These are phyloP conservation scores for Oncopodura yosiiana DNA, from an alignment of 1,140 invertebrate species.

Conservation along the genomic window DNA sequence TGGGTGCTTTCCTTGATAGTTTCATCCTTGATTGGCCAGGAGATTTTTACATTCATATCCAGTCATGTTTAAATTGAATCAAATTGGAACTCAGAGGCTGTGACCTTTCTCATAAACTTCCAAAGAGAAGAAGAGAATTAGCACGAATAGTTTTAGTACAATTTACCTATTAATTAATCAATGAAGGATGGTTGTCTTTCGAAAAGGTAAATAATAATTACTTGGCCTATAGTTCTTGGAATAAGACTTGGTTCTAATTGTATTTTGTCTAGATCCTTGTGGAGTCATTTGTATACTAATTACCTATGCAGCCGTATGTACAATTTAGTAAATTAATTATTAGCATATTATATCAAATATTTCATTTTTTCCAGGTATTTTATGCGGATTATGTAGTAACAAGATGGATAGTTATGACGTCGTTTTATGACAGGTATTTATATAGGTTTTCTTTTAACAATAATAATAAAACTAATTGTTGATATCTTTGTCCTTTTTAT, in stretches of 20 bases:
- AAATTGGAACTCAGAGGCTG: too few species aligned
- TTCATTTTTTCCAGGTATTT: conserved; percentile 47
- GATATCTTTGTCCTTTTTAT: conserved; percentile 39
- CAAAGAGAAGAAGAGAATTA: too few species aligned
- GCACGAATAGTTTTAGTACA: too few species aligned
- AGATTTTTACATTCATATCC: too few species aligned
- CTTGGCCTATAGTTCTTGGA: not conserved
- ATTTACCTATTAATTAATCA: too few species aligned
- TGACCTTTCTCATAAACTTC: too few species aligned
- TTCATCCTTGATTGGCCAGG: too few species aligned
- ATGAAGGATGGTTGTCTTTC: too few species aligned
- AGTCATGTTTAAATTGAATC: too few species aligned
- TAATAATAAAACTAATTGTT: not conserved
- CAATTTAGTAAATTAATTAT: not conserved
- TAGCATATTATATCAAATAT: not conserved
- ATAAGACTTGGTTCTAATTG: not conserved
- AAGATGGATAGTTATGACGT: conserved; percentile 69
- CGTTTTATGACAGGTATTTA: conserved; percentile 29
- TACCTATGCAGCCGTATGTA: conserved; percentile 54
- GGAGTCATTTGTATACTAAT: conserved; percentile 75
- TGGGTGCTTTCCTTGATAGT: too few species aligned
- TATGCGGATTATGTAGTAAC: conserved; percentile 87
- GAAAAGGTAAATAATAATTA: too few species aligned
- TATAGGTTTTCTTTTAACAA: not conserved
- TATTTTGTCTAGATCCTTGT: conserved; percentile 61